Evolutionary conservation across 2,888 invertebrate genomes (phyloP), one percentile per base, ranked within the genome.

Genomic region (Sphaeridia pumilis): DNA sequence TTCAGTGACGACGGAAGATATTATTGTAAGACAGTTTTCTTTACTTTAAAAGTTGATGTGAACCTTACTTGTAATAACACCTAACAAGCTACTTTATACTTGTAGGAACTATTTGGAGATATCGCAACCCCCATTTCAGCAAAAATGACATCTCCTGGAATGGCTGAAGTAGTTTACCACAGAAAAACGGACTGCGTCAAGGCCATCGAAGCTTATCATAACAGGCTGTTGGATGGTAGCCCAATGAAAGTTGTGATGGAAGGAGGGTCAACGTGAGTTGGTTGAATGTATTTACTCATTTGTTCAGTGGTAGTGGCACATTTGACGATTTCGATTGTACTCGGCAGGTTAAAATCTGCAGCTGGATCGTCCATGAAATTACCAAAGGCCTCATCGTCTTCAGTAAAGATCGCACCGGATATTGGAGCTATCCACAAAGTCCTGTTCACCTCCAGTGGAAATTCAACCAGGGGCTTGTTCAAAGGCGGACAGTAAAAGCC

Each of bases 201-300:
- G 70, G 92, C 94, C 1, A 88, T 92, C 2, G 88, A 90, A 66
- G 83, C 88, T 49, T 93, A 93, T 72, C 90, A 93, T 70, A 90
- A 92, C 70, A 75, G 93, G 47, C 89, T 65, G 68, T 73, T 94
- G 41, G 93, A 94, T 73, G 90, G 92, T 1, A 87, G 87, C 68
- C 89, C 89, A 3, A 90, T 90, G 90, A 87, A 87, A 69, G 89
- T 88, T 69, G 77, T 87, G 50, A 75, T 89, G 58, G 87, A 88
- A 5, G 52, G 55, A 38, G 54, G 56, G 20, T 58, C 60, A 3
- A 61, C 61, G 46, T 46, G 41, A 52, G 46, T 36, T 14, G 10
- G 31, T n/a, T n/a, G n/a, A 7, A 31, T 7, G 7, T 31, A 31
- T 31, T 31, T 31, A 10, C 14, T 31, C 7, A 7, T 7, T 31